Percentiles rank a stretch among this genome's conserved stretches.
phyloP scores from a whole-genome alignment of 2,888 invertebrate species.

The Tipula confusa region DNA sequence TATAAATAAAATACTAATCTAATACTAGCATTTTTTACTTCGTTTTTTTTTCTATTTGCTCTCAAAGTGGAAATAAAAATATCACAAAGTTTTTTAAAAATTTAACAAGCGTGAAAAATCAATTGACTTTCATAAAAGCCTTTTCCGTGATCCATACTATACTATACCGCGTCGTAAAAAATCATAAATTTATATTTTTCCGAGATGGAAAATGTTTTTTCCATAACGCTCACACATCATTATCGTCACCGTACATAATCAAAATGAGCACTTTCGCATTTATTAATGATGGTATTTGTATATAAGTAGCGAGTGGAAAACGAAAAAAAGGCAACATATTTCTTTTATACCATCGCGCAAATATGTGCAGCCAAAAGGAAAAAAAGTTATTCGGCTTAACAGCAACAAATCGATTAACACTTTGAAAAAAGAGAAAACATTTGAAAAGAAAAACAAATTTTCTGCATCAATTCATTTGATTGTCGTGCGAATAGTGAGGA shows the following conservation, averaged over 20 bases:
- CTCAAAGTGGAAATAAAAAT: not conserved
- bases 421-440: not conserved
- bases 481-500: not conserved
- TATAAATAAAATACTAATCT: not conserved
- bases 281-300: not conserved
- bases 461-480: conserved; percentile 16
- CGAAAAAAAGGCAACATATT: not conserved
- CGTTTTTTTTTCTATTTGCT: not conserved
- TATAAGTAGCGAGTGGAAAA: not conserved
- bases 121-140: not conserved
- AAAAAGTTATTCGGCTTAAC: not conserved
- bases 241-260: not conserved
- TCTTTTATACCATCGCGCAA: not conserved
- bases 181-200: not conserved
- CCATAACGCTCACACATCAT: not conserved
- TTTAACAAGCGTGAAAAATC: not conserved
- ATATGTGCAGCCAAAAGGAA: not conserved
- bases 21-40: not conserved
- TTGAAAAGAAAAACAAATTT: conserved; percentile 25
- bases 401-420: not conserved
- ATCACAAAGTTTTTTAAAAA: not conserved
- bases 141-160: too few species aligned
- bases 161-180: not conserved
- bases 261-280: not conserved
- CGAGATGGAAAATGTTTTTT: not conserved